Evolutionary conservation across 2,113 vertebrate species (phyloP).

Genomic region (Jaculus jaculus): DNA sequence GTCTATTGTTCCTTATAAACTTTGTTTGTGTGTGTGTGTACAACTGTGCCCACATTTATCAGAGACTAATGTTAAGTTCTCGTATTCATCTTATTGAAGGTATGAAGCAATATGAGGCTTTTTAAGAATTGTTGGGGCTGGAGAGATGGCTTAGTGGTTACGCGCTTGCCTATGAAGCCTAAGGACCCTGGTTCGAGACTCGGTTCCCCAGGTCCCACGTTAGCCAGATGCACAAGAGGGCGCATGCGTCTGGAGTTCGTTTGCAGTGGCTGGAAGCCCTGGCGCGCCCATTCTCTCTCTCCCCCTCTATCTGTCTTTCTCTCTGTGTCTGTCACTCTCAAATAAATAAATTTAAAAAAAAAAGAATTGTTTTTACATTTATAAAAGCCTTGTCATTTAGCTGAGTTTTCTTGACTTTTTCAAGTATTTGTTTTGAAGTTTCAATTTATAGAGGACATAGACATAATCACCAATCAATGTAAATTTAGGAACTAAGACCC

Average conservation of each 20-base stretch:
- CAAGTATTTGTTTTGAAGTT: constrained; percentile 80
- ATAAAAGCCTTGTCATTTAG: constrained; percentile 66
- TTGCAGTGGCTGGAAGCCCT: too few species aligned
- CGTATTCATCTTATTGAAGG: constrained; percentile 37
- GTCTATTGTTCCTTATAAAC: constrained; percentile 40
- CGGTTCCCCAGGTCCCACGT: too few species aligned
- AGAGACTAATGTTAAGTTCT: constrained; percentile 50
- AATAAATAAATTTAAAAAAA: too few species aligned
- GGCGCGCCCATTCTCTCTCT: too few species aligned
- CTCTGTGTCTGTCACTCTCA: too few species aligned
- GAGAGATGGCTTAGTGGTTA: too few species aligned
- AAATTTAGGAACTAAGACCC: constrained; percentile 82
- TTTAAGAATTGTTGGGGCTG: too few species aligned
- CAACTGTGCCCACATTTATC: constrained; percentile 55
- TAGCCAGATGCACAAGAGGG: too few species aligned
- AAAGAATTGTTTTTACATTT: constrained; percentile 72
- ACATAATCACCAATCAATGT: constrained; percentile 82
- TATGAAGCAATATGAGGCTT: neutral
- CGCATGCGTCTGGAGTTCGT: too few species aligned
- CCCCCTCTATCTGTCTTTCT: too few species aligned
- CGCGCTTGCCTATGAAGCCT: too few species aligned
- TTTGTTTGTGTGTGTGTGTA: neutral
- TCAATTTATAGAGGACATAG: constrained; percentile 83
- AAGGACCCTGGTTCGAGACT: too few species aligned
- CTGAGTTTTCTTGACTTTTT: constrained; percentile 78